phyloP scores from a whole-genome alignment of 2,113 vertebrate species.

The Prunella himalayana region DNA sequence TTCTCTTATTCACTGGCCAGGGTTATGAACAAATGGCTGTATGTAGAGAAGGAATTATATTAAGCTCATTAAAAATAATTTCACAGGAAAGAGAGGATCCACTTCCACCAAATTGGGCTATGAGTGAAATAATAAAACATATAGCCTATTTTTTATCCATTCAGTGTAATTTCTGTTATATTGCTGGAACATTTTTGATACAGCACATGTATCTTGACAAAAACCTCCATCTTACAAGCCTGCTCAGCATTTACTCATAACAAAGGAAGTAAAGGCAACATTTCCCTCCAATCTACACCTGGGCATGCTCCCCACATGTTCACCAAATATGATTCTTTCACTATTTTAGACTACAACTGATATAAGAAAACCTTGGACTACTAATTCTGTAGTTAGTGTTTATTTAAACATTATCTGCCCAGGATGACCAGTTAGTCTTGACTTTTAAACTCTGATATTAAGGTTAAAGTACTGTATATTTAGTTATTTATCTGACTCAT shows the following conservation, averaged over 20 bases:
- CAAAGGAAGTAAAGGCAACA: not conserved
- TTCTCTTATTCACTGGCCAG: not conserved
- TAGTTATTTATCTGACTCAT: not conserved
- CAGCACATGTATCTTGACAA: conserved; percentile 30
- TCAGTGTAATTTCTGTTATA: not conserved
- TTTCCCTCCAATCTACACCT: not conserved
- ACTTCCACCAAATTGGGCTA: not conserved
- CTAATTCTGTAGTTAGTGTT: not conserved
- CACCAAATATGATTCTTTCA: not conserved
- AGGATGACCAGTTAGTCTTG: not conserved
- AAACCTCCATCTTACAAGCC: not conserved
- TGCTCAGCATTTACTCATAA: not conserved
- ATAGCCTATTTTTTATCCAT: conserved; percentile 21
- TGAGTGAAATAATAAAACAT: conserved; percentile 39
- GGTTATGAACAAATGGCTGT: not conserved
- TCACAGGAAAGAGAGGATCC: conserved; percentile 30
- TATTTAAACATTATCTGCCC: not conserved
- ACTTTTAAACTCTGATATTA: not conserved
- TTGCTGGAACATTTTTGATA: not conserved
- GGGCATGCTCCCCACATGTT: not conserved
- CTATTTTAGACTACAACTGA: not conserved
- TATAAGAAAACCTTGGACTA: not conserved
- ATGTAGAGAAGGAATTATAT: not conserved
- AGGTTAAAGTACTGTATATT: not conserved
- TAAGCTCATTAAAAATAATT: conserved; percentile 58